Base-by-base conservation (phyloP, 2,888 invertebrate genomes). In the Euproctis similis region DNA sequence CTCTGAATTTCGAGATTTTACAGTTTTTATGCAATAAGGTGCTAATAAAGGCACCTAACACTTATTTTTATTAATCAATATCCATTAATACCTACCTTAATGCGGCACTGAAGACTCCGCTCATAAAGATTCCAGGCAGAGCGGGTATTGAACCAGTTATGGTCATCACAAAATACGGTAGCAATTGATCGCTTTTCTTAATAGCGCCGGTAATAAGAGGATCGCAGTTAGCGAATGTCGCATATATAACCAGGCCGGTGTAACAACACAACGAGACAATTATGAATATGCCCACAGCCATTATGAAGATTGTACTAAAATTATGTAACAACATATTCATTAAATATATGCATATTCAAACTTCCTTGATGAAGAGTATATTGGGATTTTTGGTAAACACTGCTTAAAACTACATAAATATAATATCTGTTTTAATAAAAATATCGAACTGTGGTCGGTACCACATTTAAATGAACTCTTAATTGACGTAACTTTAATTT, bases 91-190 rank as follows among this genome's bases (percentile, higher is more conserved):
- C 26, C 32, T 78, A 91, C 92, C 94, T 95, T 36, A 95, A 80
- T 11, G 95, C 93, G 6, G 94, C 95, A 67, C 94, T 94, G 60
- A 95, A 95, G 0, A 95, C 90, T 8, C 94, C 93, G 27, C 94
- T 93, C 46, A 94, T 90, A 59, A 95, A 94, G 22, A 95, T 86
- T 0, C 95, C 95, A 0, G 94, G 92, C 8, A 95, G 69, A 0
- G 94, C 95, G 0, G 92, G 93, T 36, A 92, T 86, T 6, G 87
- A 69, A 0, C 89, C 87, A 1, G 93, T 87, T 33, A 91, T 88
- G 26, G 92, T 90, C 92, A 94, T 93, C 12, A 95, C 94, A 60
- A 91, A 94, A 54, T 90, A 90, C 0, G 94, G 94, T 17, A 95
- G 67, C 5, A 95, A 64, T 74, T 95, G 91, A 53, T 92, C 92